Evolutionary conservation across 2,113 vertebrate genomes (phyloP).

Genomic region (Strix aluco): DNA sequence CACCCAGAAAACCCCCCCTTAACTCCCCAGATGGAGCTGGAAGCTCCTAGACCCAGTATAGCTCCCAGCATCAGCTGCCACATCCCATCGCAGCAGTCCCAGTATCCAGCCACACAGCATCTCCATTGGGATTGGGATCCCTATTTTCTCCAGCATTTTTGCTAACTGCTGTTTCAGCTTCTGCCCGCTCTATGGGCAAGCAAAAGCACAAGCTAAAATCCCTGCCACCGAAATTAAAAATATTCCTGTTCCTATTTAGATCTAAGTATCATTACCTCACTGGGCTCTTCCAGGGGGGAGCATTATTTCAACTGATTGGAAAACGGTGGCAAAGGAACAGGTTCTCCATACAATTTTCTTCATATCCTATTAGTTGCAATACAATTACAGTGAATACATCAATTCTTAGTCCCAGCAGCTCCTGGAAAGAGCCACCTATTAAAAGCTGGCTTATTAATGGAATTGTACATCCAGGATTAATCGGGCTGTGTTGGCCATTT

Average conservation of each 20-base stretch:
- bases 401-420: slow-evolving; percentile 74
- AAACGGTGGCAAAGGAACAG: slow-evolving; percentile 68
- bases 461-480: slow-evolving; percentile 83
- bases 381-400: slow-evolving; percentile 81
- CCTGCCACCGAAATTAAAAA: not conserved
- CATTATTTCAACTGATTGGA: slow-evolving; percentile 79
- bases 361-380: slow-evolving; percentile 81
- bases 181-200: not conserved
- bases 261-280: slow-evolving; percentile 25
- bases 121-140: not conserved
- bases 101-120: rapidly evolving
- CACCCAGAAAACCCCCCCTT: not conserved
- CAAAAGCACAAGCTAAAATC: not conserved
- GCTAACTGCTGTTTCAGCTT: not conserved
- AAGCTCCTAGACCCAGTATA: not conserved
- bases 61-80: not conserved
- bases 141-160: not conserved
- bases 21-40: not conserved
- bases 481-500: slow-evolving; percentile 74
- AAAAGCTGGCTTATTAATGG: slow-evolving; percentile 80
- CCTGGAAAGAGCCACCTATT: slow-evolving; percentile 76
- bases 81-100: not conserved
- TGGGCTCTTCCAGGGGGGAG: slow-evolving; percentile 55
- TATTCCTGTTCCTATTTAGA: not conserved
- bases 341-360: slow-evolving; percentile 75